phyloP scores from a whole-genome alignment of 2,113 vertebrate genomes.

The Loxodonta africana region DNA sequence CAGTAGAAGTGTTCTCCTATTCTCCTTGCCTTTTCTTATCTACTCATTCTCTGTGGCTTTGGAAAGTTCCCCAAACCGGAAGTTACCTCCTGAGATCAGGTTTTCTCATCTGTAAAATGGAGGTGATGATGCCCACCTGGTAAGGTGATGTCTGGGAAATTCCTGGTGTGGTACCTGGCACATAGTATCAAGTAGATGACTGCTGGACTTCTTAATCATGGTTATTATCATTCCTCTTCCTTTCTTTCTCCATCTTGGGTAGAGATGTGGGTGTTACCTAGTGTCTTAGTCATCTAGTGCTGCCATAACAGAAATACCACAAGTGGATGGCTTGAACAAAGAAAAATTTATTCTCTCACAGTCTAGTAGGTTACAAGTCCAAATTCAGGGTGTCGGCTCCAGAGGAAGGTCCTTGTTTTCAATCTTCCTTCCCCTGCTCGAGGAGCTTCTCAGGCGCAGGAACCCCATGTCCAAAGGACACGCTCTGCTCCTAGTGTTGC shows the following conservation, averaged over 20 bases:
- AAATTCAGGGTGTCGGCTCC: no score
- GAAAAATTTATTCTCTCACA: no score
- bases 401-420: no score
- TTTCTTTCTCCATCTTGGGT: not conserved
- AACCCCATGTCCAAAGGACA: no score
- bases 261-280: not conserved
- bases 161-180: not conserved
- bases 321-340: no score
- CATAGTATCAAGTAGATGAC: not conserved
- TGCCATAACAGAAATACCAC: no score
- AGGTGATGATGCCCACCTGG: not conserved
- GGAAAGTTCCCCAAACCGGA: not conserved
- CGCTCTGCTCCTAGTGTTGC: no score
- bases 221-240: not conserved
- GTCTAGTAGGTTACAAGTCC: no score
- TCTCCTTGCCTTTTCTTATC: not conserved
- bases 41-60: not conserved
- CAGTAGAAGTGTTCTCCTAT: not conserved
- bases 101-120: not conserved
- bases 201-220: not conserved
- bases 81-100: not conserved
- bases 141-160: not conserved
- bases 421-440: no score
- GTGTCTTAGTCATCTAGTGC: no score
- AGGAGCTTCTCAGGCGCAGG: no score